These are phyloP conservation scores for Ianthella basta DNA, from an alignment of 37 sponge, comb jelly and placozoan species.

Conservation along the genomic window DNA sequence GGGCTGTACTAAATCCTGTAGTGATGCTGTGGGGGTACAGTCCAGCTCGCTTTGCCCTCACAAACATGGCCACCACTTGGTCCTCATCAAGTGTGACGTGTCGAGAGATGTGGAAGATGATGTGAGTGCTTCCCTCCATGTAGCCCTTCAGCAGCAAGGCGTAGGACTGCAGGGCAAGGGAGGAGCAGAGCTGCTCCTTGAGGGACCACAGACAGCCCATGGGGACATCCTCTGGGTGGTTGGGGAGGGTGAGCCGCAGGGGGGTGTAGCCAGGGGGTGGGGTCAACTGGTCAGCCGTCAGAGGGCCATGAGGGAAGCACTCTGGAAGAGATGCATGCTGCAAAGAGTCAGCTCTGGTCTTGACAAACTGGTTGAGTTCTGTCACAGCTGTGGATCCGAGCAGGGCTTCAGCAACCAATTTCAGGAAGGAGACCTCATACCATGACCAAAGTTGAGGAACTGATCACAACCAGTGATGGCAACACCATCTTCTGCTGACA, in stretches of 20 bases:
- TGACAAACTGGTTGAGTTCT: background rate
- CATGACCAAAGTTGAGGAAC: background rate
- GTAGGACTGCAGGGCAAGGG: slow-evolving; percentile 17
- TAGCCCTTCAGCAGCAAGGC: slow-evolving; percentile 32
- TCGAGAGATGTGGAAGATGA: background rate
- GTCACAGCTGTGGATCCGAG: too few species aligned
- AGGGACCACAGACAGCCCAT: slow-evolving; percentile 3
- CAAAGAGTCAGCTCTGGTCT: background rate
- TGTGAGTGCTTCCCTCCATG: background rate
- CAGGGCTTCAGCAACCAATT: background rate
- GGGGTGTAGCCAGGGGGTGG: slow-evolving; percentile 17
- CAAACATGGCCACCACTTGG: too few species aligned
- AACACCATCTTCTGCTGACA: slow-evolving; percentile 1
- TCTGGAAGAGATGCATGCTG: background rate
- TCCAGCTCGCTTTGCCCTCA: too few species aligned
- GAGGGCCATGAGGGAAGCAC: background rate
- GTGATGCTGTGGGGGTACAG: too few species aligned
- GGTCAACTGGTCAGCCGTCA: background rate
- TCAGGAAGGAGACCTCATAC: slow-evolving; percentile 1
- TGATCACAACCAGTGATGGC: background rate
- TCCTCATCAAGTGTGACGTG: background rate
- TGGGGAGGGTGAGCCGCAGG: background rate
- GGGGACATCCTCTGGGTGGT: background rate
- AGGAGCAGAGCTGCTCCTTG: background rate
- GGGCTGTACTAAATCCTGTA: too few species aligned